phyloP scores from a whole-genome alignment of 1,140 invertebrate species.

The Pogonomyrmex californicus region DNA sequence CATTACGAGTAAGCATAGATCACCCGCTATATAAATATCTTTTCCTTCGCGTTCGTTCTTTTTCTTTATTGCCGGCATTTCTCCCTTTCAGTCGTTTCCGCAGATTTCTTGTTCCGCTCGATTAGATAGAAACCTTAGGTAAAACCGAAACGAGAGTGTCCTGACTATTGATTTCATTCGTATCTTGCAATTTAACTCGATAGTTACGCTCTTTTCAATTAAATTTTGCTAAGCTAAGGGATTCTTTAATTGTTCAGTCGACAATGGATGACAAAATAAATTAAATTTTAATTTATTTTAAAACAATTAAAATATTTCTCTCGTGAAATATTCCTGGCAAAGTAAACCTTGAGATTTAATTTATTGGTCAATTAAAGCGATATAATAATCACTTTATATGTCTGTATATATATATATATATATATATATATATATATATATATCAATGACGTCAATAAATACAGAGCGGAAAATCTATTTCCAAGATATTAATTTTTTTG shows the following conservation, averaged over 20 bases:
- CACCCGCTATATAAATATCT: conserved; percentile 7
- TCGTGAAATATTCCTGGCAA: not conserved
- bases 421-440: conserved; percentile 30
- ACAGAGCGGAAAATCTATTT: conserved; percentile 38
- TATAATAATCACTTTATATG: conserved; percentile 8
- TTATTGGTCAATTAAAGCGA: conserved; percentile 30
- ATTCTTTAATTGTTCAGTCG: not conserved
- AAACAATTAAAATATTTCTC: not conserved
- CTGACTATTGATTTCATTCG: conserved; percentile 14
- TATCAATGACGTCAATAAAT: conserved; percentile 54
- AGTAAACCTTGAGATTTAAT: not conserved
- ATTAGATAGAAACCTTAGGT: conserved; percentile 51
- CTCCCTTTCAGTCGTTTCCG: conserved; percentile 45
- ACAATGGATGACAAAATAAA: not conserved
- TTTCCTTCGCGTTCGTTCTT: conserved; percentile 41
- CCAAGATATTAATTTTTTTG: conserved; percentile 21
- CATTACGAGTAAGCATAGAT: not conserved
- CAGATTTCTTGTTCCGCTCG: conserved; percentile 49
- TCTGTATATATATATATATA: no score
- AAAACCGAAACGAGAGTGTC: conserved; percentile 35
- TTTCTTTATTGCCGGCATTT: conserved; percentile 35
- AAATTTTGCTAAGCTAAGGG: not conserved
- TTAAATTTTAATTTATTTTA: not conserved
- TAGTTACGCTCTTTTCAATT: not conserved
- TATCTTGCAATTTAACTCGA: not conserved